phyloP scores from a whole-genome alignment of 2,888 invertebrate genomes.

The Coenonympha glycerion region DNA sequence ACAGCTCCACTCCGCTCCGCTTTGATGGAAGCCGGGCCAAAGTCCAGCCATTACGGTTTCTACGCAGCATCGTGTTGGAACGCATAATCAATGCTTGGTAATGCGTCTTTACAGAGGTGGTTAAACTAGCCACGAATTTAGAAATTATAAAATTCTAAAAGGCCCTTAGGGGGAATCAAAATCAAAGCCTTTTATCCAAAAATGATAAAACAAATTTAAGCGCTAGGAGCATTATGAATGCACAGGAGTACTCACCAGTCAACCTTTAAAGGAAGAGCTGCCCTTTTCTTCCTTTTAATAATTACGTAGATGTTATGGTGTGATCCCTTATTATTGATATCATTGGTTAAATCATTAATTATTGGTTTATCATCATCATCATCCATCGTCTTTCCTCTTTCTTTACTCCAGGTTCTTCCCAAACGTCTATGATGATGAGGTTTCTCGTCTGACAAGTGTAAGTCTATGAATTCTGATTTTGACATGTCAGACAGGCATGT shows the following conservation, averaged over 20 bases:
- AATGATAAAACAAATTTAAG: no score
- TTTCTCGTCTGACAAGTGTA: conserved; percentile 63
- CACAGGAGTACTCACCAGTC: conserved; percentile 72
- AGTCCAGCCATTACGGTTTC: no score
- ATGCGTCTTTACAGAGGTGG: no score
- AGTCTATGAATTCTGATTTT: conserved; percentile 73
- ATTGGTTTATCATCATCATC: background rate
- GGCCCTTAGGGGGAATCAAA: no score
- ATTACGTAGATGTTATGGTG: conserved; percentile 40
- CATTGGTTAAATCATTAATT: conserved; percentile 9
- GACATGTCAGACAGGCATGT: conserved; percentile 79
- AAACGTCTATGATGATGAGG: conserved; percentile 20
- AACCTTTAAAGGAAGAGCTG: conserved; percentile 62
- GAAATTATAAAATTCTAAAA: no score
- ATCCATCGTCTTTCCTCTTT: conserved; percentile 30
- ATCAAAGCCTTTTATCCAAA: no score
- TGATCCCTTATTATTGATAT: conserved; percentile 10
- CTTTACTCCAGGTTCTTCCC: conserved; percentile 47
- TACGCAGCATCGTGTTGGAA: no score
- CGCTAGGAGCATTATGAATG: no score
- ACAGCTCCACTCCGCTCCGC: no score
- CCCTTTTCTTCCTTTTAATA: conserved; percentile 46
- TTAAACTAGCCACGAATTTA: no score
- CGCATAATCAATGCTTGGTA: no score
- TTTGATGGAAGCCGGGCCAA: no score